Base-by-base conservation (phyloP, 2,797 vertebrate species). In the Galaxias olidus region DNA sequence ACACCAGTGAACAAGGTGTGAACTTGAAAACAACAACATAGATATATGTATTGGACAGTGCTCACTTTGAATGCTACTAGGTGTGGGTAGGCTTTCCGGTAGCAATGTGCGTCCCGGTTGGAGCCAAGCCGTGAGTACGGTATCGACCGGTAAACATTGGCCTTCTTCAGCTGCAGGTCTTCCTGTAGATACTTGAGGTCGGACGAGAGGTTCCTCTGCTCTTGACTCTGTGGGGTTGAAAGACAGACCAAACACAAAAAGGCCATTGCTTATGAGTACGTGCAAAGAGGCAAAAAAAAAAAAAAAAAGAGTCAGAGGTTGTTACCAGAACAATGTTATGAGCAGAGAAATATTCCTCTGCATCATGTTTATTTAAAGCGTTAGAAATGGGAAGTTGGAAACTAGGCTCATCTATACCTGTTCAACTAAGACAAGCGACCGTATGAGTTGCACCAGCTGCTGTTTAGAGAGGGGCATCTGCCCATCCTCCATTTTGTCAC, bases 101-200 rank as follows among this genome's bases (percentile, higher is more conserved):
- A 92, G 69, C 91, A 92, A 84, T 89, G 90, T 3, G 91, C 90
- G 1, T 92, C 91, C 41, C 92, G 77, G 79, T 93, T 93, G 65
- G 91, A 93, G 60, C 86, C 87, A 1, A 93, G 84, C 1, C 91
- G 84, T 0, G 90, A 92, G 63, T 92, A 91, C 0, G 91, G 92
- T 57, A 93, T 92, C 15, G 92, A 91, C 8, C 87, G 77, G 73
- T 87, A 92, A 5, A 92, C 84, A 9, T 84, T 90, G 1, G 75
- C 65, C 68, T 92, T 93, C 75, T 87, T 91, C 9, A 89, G 75
- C 0, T 92, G 90, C 41, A 93, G 75, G 73, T 92, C 89, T 0
- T 91, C 89, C 60, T 91, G 90, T 53, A 91, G 77, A 45, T 79
- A 82, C 73, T 90, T 90, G 59, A 92, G 70, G 74, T 85, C 86